Percentiles rank a stretch among this genome's conserved stretches.
Evolutionary conservation across 2,113 vertebrate species (phyloP).

Genomic region (Ciconia maguari): DNA sequence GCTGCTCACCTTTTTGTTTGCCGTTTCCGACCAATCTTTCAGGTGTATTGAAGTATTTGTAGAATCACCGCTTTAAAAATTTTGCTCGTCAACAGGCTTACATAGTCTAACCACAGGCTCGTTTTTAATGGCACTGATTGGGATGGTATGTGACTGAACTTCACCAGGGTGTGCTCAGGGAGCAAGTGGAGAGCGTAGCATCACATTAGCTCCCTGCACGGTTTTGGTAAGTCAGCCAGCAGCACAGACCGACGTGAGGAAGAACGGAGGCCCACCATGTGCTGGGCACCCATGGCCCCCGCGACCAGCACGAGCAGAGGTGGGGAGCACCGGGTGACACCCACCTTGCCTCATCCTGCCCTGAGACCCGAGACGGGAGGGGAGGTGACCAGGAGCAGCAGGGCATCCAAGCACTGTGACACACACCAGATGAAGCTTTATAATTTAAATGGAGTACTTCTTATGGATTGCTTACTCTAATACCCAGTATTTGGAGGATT

Average conservation of each 20-base stretch:
- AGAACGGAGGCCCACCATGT: neutral
- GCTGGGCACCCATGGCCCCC: neutral
- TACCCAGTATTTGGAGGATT: neutral
- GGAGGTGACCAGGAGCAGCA: neutral
- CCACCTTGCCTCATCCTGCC: neutral
- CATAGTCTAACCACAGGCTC: neutral
- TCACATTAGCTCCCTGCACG: rapidly evolving
- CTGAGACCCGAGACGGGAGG: rapidly evolving
- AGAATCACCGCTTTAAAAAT: neutral
- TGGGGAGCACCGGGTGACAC: rapidly evolving
- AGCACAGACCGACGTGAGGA: rapidly evolving
- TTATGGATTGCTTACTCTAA: neutral
- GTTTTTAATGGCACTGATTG: neutral
- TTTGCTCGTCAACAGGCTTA: neutral
- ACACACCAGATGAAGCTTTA: neutral
- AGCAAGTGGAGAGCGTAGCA: neutral
- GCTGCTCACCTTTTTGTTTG: neutral
- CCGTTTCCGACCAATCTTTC: neutral
- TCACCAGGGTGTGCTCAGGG: neutral
- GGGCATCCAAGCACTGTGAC: rapidly evolving
- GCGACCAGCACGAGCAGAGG: rapidly evolving
- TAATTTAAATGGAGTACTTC: neutral
- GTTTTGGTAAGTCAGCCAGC: neutral
- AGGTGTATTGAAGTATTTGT: neutral
- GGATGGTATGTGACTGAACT: neutral